Evolutionary conservation across 2,113 vertebrate species (phyloP), one percentile per base, ranked within the genome.

Genomic region (Datnioides undecimradiatus): DNA sequence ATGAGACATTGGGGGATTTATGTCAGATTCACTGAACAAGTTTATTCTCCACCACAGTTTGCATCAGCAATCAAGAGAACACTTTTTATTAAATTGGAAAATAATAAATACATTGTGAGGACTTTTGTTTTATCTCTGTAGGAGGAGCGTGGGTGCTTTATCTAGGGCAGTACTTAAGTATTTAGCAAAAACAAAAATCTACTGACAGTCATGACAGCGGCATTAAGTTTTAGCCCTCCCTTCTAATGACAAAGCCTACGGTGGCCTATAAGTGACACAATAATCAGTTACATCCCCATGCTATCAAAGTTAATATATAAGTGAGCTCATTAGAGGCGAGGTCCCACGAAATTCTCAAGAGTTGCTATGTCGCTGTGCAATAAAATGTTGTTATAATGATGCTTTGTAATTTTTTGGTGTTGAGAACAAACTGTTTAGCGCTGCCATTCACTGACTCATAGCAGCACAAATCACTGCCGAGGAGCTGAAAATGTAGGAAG

Each of bases 171-270:
- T 9, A 14, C n/a, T 46, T 36, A 51, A 73, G 57, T 34, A 60
- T 76, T 75, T 29, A 38, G 48, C 31, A 29, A 36, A 64, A 81
- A 73, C n/a, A 38, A 76, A 76, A 71, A 87, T 81, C 63, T 70
- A 33, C 68, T 66, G 65, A 80, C 64, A 80, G 34, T 34, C 34
- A 14, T 33, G 46, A 34, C 46, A 43, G 54, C 13, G 4, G 52
- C 23, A 38, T 64, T 31, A 51, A n/a, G 41, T 80, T 79, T 49
- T 41, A 41, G 71, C 19, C 23, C 65, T 59, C 36, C 38, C 19
- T 74, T 60, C 71, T 65, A 78, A 82, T 74, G 43, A 80, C 36
- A 58, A 79, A 85, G 23, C 48, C 66, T 1, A 4, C 0, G 21
- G 40, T 66, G 45, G 40, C 46, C 41, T 48, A 8, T 55, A 49